Percentiles rank a stretch among this genome's conserved stretches.
phyloP scores from a whole-genome alignment of 2,113 vertebrate genomes.

The Illadopsis cleaveri region DNA sequence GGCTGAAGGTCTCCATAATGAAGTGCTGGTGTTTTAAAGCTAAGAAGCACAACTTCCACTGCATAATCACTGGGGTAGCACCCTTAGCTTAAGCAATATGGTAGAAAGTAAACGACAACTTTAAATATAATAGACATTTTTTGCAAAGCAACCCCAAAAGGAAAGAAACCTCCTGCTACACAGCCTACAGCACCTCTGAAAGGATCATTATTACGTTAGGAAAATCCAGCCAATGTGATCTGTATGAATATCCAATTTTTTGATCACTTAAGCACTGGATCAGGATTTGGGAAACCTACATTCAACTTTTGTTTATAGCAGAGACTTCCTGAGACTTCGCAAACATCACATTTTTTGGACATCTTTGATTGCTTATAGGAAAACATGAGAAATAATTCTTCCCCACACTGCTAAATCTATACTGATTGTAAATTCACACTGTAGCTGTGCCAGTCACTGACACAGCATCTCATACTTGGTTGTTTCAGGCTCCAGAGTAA shows the following conservation, averaged over 20 bases:
- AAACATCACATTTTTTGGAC: background rate
- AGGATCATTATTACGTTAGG: background rate
- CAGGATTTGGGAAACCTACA: background rate
- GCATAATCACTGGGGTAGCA: background rate
- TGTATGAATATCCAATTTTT: background rate
- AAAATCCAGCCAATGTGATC: background rate
- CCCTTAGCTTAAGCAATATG: background rate
- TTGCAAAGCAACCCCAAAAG: background rate
- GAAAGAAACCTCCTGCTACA: background rate
- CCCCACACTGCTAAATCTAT: background rate
- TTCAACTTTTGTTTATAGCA: background rate
- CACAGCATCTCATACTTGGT: background rate
- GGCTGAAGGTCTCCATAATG: background rate
- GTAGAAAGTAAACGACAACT: background rate
- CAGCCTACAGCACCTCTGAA: background rate
- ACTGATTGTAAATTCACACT: background rate
- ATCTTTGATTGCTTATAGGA: background rate
- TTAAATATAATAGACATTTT: background rate
- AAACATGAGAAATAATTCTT: accelerated
- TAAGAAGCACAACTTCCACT: background rate
- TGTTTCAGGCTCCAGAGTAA: background rate
- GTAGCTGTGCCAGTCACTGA: background rate
- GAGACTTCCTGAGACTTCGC: background rate
- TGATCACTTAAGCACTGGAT: background rate
- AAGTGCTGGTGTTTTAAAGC: background rate